A percentile compares a stretch with the other conserved stretches of the same genome.
Conservation (phyloP, 2,888 invertebrate species). For the Emmelina monodactyla region DNA sequence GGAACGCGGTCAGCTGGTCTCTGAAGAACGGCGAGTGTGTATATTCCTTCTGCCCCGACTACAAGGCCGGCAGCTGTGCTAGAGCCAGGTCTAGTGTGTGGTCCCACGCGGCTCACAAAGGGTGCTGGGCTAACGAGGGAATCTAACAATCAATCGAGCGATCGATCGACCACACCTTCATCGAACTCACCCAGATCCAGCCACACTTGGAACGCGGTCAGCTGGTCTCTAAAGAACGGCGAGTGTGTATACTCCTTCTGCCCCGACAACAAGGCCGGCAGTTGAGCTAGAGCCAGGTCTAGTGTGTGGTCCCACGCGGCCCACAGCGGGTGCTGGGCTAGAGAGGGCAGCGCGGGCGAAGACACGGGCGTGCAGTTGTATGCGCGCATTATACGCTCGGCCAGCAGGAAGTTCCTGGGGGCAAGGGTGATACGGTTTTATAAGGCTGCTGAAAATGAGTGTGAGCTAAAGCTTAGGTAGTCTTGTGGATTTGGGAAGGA, state of each 20-base stretch:
- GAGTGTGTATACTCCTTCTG: too few relatives aligned
- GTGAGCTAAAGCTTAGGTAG: too few relatives aligned
- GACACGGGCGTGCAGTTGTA: conserved; percentile 98
- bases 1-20: conserved; percentile 97
- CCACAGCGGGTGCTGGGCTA: conserved; percentile 92
- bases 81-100: conserved; percentile 93
- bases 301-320: conserved; percentile 97
- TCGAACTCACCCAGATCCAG: conserved; percentile 76
- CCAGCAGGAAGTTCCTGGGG: conserved; percentile 96
- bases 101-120: conserved; percentile 99
- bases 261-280: conserved; percentile 81
- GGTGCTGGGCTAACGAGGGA: conserved; percentile 90
- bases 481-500: too few relatives aligned
- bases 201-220: conserved; percentile 98
- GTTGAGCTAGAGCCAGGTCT: conserved; percentile 91
- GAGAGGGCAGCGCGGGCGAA: conserved; percentile 88
- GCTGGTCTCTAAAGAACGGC: conserved; percentile 96
- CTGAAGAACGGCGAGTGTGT: conserved; percentile 92
- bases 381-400: conserved; percentile 92
- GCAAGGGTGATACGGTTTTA: too few relatives aligned
- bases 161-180: too few relatives aligned
- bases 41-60: too few relatives aligned
- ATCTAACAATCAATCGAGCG: too few relatives aligned
- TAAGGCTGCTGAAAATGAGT: too few relatives aligned
- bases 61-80: conserved; percentile 83